Evolutionary conservation across 2,797 vertebrate genomes (phyloP), one percentile per base, ranked within the genome.

Genomic region (Borostomias antarcticus): DNA sequence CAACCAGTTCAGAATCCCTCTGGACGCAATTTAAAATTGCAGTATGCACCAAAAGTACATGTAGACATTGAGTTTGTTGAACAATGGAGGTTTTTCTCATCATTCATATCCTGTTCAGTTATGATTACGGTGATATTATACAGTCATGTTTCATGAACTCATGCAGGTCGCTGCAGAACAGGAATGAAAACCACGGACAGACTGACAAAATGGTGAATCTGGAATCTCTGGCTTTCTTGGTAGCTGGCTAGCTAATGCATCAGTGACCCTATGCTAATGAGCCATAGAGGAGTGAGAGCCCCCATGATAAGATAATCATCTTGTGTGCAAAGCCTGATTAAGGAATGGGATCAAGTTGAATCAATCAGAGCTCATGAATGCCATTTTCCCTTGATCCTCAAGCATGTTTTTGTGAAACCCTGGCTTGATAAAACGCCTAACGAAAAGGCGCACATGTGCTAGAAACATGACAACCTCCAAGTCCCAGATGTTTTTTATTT

Each of bases 1-100:
- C 74, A 85, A 88, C 86, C 68, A 64, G 87, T 89, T 81, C 26
- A 28, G 58, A 68, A 37, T 58, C 0, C 0, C 47, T 7, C 54
- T 1, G n/a, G 4, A 64, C 6, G 61, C 48, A 11, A n/a, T n/a
- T n/a, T n/a, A n/a, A n/a, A n/a, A n/a, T n/a, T n/a, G n/a, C n/a
- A n/a, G n/a, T n/a, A n/a, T n/a, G n/a, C n/a, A n/a, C n/a, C n/a
- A n/a, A n/a, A n/a, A n/a, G n/a, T n/a, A n/a, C n/a, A n/a, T n/a
- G n/a, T n/a, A n/a, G n/a, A n/a, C n/a, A n/a, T n/a, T n/a, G n/a
- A n/a, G n/a, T n/a, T n/a, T n/a, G n/a, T n/a, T n/a, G n/a, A n/a
- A n/a, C n/a, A n/a, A n/a, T n/a, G n/a, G n/a, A n/a, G n/a, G n/a
- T n/a, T n/a, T n/a, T n/a, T n/a, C n/a, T n/a, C n/a, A n/a, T n/a